Percentiles rank a stretch among this genome's conserved stretches.
Conservation (phyloP, 2,113 vertebrate genomes). For the Bufo gargarizans region DNA sequence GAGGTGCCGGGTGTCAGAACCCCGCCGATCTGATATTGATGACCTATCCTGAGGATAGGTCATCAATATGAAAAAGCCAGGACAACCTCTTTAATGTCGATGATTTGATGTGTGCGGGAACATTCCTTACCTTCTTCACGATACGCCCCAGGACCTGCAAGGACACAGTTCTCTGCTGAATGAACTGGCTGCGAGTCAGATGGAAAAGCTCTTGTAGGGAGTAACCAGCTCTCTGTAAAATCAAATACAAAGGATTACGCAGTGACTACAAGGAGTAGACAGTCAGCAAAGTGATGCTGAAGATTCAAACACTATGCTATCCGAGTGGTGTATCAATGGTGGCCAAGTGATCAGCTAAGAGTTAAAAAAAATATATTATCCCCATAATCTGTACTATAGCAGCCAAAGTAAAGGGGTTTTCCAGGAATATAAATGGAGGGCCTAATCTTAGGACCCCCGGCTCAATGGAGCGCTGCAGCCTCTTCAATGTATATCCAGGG, state of each 20-base stretch:
- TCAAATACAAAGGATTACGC: not conserved
- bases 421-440: too few species aligned
- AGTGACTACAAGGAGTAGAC: not conserved
- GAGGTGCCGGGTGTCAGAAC: too few species aligned
- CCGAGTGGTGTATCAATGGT: not conserved
- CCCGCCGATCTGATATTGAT: too few species aligned
- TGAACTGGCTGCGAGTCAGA: conserved; percentile 90
- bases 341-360: not conserved
- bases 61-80: too few species aligned
- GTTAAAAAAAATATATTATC: not conserved
- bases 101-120: not conserved
- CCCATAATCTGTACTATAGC: not conserved
- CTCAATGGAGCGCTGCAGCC: too few species aligned
- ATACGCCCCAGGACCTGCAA: conserved; percentile 85
- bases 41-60: too few species aligned
- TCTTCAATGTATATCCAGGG: too few species aligned
- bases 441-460: too few species aligned
- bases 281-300: not conserved
- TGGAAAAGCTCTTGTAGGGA: conserved; percentile 96
- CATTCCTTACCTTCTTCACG: conserved; percentile 82
- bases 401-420: too few species aligned
- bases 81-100: too few species aligned
- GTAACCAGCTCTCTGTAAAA: conserved; percentile 88
- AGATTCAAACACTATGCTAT: not conserved
- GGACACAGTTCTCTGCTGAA: conserved; percentile 88